A percentile compares a stretch with the other conserved stretches of the same genome.
These are phyloP conservation scores for Setipinna tenuifilis DNA, from an alignment of 2,797 vertebrate genomes.

Conservation along the genomic window DNA sequence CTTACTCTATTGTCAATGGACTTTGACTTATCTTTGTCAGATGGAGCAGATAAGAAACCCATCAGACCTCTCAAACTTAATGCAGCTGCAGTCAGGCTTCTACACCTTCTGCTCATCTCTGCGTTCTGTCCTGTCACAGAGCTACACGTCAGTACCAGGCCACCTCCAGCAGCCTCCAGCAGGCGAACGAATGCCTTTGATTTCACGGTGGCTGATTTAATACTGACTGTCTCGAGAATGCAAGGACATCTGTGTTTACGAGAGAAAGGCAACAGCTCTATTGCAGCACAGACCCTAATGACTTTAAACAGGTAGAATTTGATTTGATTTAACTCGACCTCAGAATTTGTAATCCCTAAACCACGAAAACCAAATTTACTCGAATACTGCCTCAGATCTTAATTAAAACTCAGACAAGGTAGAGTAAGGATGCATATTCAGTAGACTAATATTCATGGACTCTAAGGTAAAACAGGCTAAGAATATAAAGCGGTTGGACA, in stretches of 20 bases:
- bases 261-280: background rate
- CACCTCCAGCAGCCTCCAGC: background rate
- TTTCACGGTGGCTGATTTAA: background rate
- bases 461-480: too few relatives aligned
- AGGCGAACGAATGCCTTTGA: background rate
- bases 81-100: too few relatives aligned
- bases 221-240: background rate
- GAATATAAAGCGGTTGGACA: background rate
- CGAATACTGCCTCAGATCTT: too few relatives aligned
- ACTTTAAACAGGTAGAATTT: background rate
- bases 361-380: background rate
- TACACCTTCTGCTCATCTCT: too few relatives aligned
- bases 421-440: too few relatives aligned
- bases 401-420: too few relatives aligned
- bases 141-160: background rate
- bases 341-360: conserved; percentile 18
- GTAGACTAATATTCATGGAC: too few relatives aligned
- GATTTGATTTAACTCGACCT: conserved; percentile 18
- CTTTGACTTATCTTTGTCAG: background rate
- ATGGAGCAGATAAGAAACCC: too few relatives aligned
- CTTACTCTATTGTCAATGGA: background rate
- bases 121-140: background rate
- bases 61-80: too few relatives aligned
- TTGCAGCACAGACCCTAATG: background rate
- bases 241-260: background rate